Base-by-base conservation (phyloP, 2,113 vertebrate genomes). In the Ctenomys sociabilis region DNA sequence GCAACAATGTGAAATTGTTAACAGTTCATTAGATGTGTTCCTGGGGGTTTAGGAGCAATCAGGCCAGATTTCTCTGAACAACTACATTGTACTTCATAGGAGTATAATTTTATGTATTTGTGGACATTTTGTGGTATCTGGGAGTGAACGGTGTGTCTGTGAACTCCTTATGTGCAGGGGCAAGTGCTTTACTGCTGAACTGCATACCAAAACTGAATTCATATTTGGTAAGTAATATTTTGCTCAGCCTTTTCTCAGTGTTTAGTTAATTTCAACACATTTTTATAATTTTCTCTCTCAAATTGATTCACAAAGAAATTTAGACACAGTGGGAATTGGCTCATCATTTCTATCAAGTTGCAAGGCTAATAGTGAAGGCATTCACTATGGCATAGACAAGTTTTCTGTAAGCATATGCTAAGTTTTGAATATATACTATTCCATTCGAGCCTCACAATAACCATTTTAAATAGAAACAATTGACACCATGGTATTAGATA, bases 361-460 rank as follows among this genome's bases (percentile, higher is more conserved):
- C n/a, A 9, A 92, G 45, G 75, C 40, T 68, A 86, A 59, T 86
- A 93, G 94, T 82, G 82, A 82, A 88, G 93, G 64, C 7, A 49
- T 1, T 85, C 13, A 88, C 40, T 77, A 70, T 22, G 87, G 86
- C 1, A 21, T 21, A 90, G 26, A 59, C 5, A 49, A 45, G 6
- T 72, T 37, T 37, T 1, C 52, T 37, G 2, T 35, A 61, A 61
- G 26, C 28, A 93, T 85, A 28, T 77, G 32, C 10, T 88, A 85
- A 61, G 12, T 12, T 49, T 87, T 49, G 64, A 81, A 68, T 22
- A 54, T 40, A 5, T 7, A 66, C 10, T 73, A 92, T 63, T 96
- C 88, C 8, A 68, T 88, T 94, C 77, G 90, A 77, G 52, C 3
- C 91, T 95, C 49, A 83, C 7, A 57, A 37, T 32, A 12, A 21